Evolutionary conservation across 2,797 vertebrate species (phyloP).

Genomic region (Falco biarmicus): DNA sequence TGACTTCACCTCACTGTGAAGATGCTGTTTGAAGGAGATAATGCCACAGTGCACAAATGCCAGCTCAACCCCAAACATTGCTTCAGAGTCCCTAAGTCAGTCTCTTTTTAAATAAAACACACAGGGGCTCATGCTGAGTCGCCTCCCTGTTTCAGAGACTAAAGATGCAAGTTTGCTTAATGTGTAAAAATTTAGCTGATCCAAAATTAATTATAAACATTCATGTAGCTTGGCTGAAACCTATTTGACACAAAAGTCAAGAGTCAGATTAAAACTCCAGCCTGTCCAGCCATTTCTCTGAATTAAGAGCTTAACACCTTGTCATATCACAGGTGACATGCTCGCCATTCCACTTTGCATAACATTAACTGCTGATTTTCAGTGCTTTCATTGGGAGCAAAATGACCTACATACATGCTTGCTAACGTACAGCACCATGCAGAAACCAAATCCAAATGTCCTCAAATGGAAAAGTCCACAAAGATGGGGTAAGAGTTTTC

Average conservation of each 20-base stretch:
- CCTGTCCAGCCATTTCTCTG: neutral
- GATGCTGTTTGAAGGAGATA: neutral
- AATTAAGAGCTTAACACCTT: slow-evolving; percentile 22
- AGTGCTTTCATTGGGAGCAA: neutral
- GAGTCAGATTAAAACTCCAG: neutral
- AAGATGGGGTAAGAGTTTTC: neutral
- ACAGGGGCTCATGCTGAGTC: neutral
- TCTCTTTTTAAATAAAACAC: neutral
- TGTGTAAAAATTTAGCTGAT: neutral
- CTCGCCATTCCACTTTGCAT: neutral
- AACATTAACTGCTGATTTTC: neutral
- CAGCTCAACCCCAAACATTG: neutral
- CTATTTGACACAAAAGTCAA: neutral
- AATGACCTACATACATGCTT: neutral
- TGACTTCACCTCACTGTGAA: neutral
- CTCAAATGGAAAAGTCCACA: neutral
- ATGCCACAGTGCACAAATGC: rapidly evolving
- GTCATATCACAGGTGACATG: neutral
- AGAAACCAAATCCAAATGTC: neutral
- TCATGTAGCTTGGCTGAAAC: neutral
- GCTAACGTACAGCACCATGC: neutral
- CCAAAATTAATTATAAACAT: slow-evolving; percentile 15
- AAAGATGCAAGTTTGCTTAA: neutral
- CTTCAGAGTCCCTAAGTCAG: neutral
- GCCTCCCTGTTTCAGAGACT: neutral